Percentiles rank a stretch among this genome's conserved stretches.
These are phyloP conservation scores for Sicus ferrugineus DNA, from an alignment of 2,888 invertebrate genomes.

Conservation along the genomic window DNA sequence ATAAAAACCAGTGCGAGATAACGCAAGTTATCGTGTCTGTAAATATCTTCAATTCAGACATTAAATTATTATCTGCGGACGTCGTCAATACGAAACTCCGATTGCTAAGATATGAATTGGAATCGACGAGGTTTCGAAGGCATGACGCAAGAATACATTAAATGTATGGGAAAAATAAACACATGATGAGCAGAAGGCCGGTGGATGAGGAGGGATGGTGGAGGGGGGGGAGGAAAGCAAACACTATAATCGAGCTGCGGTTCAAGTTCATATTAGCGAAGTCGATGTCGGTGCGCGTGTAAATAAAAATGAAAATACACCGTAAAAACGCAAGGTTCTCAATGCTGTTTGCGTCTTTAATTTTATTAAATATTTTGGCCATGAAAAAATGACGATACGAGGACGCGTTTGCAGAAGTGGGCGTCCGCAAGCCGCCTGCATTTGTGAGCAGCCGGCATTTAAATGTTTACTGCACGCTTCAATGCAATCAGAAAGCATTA, in stretches of 20 bases:
- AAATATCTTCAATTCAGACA: too few species aligned
- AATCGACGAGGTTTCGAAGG: too few species aligned
- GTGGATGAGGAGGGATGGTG: too few species aligned
- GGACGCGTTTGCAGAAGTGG: background rate
- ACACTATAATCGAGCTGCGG: background rate
- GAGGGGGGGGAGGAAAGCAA: background rate
- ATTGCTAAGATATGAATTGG: too few species aligned
- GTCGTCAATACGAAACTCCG: too few species aligned
- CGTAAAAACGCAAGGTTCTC: background rate
- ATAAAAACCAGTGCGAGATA: too few species aligned
- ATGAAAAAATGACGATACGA: background rate
- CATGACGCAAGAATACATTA: too few species aligned
- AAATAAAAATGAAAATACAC: too few species aligned
- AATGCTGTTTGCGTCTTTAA: background rate
- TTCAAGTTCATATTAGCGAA: constrained; percentile 4
- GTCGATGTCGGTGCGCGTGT: background rate
- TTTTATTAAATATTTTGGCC: constrained; percentile 1
- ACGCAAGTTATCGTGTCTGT: too few species aligned
- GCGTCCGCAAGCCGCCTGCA: background rate
- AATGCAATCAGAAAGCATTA: constrained; percentile 7
- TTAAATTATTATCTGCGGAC: too few species aligned
- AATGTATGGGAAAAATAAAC: too few species aligned
- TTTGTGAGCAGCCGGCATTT: constrained; percentile 7
- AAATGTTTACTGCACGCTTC: constrained; percentile 8
- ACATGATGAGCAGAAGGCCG: too few species aligned